phyloP scores from a whole-genome alignment of 2,113 vertebrate species.

The Mormyrus lacerda region DNA sequence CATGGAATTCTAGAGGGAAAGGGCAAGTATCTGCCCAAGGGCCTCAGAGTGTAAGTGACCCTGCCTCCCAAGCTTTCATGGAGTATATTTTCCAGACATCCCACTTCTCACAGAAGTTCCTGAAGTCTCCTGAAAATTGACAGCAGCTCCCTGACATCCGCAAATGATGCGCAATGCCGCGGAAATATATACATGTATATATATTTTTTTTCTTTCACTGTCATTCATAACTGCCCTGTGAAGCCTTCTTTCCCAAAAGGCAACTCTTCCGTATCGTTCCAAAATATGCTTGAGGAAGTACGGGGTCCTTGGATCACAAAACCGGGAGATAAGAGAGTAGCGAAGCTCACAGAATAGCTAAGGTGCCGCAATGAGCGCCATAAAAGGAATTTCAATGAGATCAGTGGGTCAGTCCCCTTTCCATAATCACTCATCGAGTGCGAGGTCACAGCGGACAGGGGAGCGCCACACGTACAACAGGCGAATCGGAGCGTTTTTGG shows the following conservation, averaged over 20 bases:
- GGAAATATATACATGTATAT: background rate
- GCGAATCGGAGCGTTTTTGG: background rate
- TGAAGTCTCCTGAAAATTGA: no score
- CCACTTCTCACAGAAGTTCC: background rate
- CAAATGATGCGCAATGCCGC: no score
- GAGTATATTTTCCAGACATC: background rate
- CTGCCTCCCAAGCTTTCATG: background rate
- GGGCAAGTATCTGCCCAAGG: background rate
- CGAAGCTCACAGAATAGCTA: background rate
- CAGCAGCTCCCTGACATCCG: no score
- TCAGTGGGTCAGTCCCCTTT: background rate
- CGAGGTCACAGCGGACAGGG: background rate
- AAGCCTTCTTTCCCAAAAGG: background rate
- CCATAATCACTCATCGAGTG: background rate
- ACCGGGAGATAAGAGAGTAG: background rate
- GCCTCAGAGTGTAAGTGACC: background rate
- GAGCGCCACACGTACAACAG: background rate
- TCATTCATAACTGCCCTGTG: background rate
- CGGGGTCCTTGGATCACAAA: background rate
- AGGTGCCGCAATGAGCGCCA: background rate
- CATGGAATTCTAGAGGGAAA: background rate
- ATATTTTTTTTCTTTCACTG: background rate
- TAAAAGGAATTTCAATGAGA: background rate
- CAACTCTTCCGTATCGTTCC: background rate
- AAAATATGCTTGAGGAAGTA: background rate